Percentiles rank a stretch among this genome's conserved stretches.
These are phyloP conservation scores for Helogale parvula DNA, from an alignment of 2,113 vertebrate species.

Conservation along the genomic window DNA sequence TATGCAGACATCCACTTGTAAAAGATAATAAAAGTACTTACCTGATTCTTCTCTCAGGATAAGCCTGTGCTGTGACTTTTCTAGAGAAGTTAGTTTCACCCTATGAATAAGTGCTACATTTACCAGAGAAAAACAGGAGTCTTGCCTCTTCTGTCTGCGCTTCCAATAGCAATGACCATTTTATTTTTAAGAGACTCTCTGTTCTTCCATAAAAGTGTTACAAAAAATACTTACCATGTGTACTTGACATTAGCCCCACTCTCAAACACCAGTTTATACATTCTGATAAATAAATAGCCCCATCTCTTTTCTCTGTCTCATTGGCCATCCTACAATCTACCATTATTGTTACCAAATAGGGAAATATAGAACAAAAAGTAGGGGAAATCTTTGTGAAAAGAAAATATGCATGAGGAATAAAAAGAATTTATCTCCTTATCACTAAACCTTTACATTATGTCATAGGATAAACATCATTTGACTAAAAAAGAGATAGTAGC, in stretches of 20 bases:
- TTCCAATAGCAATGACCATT: slow-evolving; percentile 20
- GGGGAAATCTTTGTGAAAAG: neutral
- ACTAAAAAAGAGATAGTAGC: neutral
- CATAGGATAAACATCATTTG: neutral
- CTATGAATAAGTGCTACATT: neutral
- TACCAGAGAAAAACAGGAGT: neutral
- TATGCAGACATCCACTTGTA: neutral
- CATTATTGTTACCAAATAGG: neutral
- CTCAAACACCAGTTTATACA: neutral
- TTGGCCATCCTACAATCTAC: neutral
- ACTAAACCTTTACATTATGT: neutral
- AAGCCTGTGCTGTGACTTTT: neutral
- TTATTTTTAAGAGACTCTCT: slow-evolving; percentile 26
- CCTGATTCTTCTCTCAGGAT: neutral
- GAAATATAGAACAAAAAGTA: neutral
- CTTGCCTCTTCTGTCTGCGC: neutral
- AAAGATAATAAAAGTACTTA: neutral
- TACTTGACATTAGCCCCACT: neutral
- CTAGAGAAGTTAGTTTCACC: neutral
- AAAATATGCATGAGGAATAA: neutral
- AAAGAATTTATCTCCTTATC: neutral
- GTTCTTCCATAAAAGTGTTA: slow-evolving; percentile 3
- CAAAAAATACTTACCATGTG: neutral
- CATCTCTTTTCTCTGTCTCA: neutral
- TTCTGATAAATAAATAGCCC: neutral